Percentiles rank a stretch among this genome's conserved stretches.
phyloP scores from a whole-genome alignment of 2,113 vertebrate genomes.

The Myodes glareolus region DNA sequence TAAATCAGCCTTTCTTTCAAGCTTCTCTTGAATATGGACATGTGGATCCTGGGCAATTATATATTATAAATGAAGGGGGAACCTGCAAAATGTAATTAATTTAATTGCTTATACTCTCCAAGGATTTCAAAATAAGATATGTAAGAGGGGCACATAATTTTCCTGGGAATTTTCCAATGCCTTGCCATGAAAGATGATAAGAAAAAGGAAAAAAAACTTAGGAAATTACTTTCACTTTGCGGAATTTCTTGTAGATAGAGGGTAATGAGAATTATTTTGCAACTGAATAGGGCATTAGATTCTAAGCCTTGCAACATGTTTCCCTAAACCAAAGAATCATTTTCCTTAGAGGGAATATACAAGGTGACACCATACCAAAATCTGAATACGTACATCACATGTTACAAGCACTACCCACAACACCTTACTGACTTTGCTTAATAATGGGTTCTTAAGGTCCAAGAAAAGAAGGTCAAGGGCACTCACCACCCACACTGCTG shows the following conservation, averaged over 20 bases:
- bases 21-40: conserved; percentile 61
- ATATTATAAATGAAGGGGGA: conserved; percentile 58
- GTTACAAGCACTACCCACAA: neutral
- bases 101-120: conserved; percentile 75
- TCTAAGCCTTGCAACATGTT: neutral
- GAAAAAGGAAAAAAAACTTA: conserved; percentile 4
- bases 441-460: neutral
- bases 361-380: neutral
- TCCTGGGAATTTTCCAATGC: conserved; percentile 32
- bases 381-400: neutral
- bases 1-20: conserved; percentile 68
- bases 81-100: conserved; percentile 73
- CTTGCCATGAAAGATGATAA: neutral
- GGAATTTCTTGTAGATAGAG: conserved; percentile 8
- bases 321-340: neutral
- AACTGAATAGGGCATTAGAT: neutral
- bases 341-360: neutral
- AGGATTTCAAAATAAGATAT: conserved; percentile 63
- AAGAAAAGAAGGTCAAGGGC: neutral
- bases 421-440: neutral
- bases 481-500: neutral
- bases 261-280: neutral
- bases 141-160: neutral
- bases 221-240: neutral
- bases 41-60: conserved; percentile 58